phyloP scores from a whole-genome alignment of 2,797 vertebrate genomes.

The Sardinella longiceps region DNA sequence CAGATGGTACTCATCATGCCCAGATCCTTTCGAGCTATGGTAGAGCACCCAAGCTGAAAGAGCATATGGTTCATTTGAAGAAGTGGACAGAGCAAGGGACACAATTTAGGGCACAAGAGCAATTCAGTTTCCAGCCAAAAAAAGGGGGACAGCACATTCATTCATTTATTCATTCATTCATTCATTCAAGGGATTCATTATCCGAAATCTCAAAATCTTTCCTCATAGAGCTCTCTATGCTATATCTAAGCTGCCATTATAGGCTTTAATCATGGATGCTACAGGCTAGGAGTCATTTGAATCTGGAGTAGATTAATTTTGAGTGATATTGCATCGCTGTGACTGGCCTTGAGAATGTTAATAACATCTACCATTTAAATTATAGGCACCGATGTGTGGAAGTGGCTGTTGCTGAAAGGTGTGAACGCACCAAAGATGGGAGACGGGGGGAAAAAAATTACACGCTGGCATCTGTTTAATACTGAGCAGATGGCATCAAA shows the following conservation, averaged over 20 bases:
- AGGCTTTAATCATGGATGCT: not conserved
- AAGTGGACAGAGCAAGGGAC: not conserved
- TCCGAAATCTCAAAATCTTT: constrained; percentile 6
- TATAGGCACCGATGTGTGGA: not conserved
- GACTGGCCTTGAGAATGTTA: not conserved
- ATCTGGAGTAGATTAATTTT: not conserved
- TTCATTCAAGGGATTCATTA: constrained; percentile 15
- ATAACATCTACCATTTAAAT: not conserved
- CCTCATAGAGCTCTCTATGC: not conserved
- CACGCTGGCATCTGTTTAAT: constrained; percentile 11
- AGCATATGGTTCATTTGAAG: constrained; percentile 42
- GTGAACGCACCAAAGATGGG: not conserved
- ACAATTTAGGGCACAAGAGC: constrained; percentile 15
- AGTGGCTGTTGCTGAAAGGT: not conserved
- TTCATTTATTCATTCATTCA: too few species aligned
- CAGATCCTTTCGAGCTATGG: constrained; percentile 40
- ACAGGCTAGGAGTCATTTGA: not conserved
- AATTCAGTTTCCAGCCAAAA: not conserved
- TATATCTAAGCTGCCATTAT: too few species aligned
- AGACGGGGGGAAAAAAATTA: not conserved
- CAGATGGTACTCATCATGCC: constrained; percentile 49
- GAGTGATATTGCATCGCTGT: constrained; percentile 6
- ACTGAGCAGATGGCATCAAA: constrained; percentile 48
- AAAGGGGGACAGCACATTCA: not conserved
- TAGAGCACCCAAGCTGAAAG: constrained; percentile 43